Percentiles rank a stretch among this genome's conserved stretches.
These are phyloP conservation scores for Aphodius sticticus DNA, from an alignment of 2,888 invertebrate genomes.

Conservation along the genomic window DNA sequence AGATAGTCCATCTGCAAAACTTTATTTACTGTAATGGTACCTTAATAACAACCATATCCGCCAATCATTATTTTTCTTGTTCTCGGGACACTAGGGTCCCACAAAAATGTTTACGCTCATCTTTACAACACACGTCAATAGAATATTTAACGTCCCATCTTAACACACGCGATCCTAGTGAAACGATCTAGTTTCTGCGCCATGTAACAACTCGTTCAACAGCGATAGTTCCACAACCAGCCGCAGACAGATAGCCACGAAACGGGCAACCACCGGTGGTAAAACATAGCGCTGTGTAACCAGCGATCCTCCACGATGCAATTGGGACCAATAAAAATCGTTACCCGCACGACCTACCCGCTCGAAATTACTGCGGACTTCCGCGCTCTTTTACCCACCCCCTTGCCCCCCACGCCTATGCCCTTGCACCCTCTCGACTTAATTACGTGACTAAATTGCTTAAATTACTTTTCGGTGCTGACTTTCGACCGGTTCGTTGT, in stretches of 20 bases:
- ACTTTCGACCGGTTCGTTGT: constrained; percentile 20
- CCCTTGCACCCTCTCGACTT: constrained; percentile 14
- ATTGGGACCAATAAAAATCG: constrained; percentile 36
- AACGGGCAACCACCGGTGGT: background rate
- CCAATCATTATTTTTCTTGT: too few species aligned
- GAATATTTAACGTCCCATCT: background rate
- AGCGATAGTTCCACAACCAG: background rate
- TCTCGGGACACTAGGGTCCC: too few species aligned
- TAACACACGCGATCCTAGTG: background rate
- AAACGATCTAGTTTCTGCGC: background rate
- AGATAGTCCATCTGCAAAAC: too few species aligned
- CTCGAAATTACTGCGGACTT: constrained; percentile 32
- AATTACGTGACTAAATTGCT: constrained; percentile 38
- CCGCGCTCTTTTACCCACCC: constrained; percentile 26
- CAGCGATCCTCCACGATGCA: constrained; percentile 23
- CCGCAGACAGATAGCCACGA: background rate
- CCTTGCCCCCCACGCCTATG: background rate
- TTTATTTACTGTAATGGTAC: too few species aligned
- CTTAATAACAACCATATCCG: background rate
- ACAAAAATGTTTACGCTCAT: background rate
- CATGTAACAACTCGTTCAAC: background rate
- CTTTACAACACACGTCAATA: background rate
- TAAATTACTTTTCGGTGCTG: constrained; percentile 20
- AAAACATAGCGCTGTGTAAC: constrained; percentile 10
- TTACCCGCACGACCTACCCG: constrained; percentile 25